These are phyloP conservation scores for Clostera curtula DNA, from an alignment of 2,888 invertebrate genomes.

Conservation along the genomic window DNA sequence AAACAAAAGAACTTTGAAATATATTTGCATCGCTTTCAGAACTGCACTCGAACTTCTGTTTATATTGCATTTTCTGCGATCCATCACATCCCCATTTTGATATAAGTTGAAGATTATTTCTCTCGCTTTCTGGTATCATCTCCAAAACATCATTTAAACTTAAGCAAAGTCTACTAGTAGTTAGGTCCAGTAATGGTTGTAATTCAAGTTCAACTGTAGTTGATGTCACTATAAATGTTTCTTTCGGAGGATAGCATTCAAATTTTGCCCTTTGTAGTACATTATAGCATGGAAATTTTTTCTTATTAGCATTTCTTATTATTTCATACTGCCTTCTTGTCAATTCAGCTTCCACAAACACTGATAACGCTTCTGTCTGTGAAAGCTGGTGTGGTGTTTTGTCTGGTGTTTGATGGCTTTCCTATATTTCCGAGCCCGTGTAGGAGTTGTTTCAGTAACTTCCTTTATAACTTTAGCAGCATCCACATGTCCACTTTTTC, in stretches of 20 bases:
- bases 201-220: conserved; percentile 8
- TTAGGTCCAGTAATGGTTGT: conserved; percentile 12
- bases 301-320: conserved; percentile 1
- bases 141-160: conserved; percentile 2
- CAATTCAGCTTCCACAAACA: conserved; percentile 6
- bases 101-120: conserved; percentile 4
- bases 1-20: no score
- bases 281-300: conserved; percentile 3
- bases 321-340: conserved; percentile 8
- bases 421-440: neutral
- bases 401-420: conserved; percentile 1
- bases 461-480: conserved; percentile 9
- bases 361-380: conserved; percentile 1
- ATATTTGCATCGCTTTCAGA: no score
- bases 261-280: conserved; percentile 8
- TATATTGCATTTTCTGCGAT: conserved; percentile 1
- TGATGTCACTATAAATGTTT: conserved; percentile 5
- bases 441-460: conserved; percentile 7
- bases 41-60: conserved; percentile 2
- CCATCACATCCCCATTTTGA: no score
- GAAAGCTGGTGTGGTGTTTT: conserved; percentile 1
- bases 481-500: conserved; percentile 7
- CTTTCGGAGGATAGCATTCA: conserved; percentile 9
- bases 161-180: conserved; percentile 6
- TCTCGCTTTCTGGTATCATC: neutral